Evolutionary conservation across 2,113 vertebrate genomes (phyloP).

Genomic region (Leptobrachium ailaonicum): DNA sequence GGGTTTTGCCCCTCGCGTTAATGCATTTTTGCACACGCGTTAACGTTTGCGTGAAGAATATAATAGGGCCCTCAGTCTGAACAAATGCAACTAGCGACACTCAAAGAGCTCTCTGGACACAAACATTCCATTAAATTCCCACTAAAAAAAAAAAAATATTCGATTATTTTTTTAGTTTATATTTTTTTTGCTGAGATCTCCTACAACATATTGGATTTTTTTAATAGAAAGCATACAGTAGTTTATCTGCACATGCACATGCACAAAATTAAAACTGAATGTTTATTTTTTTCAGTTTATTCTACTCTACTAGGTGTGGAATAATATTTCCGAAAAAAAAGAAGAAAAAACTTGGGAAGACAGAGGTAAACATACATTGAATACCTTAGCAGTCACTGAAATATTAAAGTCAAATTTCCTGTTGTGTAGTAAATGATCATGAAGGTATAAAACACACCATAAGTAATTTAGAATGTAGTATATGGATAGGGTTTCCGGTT

Average conservation of each 20-base stretch:
- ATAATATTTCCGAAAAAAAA: not conserved
- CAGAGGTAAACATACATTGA: not conserved
- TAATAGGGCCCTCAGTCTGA: too few species aligned
- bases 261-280: too few species aligned
- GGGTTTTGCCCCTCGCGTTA: too few species aligned
- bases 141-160: too few species aligned
- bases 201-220: constrained; percentile 18
- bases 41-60: too few species aligned
- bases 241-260: too few species aligned
- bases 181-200: constrained; percentile 1
- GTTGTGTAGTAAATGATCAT: constrained; percentile 20
- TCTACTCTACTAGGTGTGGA: too few species aligned
- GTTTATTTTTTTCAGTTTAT: too few species aligned
- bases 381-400: not conserved
- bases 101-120: too few species aligned
- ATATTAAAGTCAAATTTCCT: not conserved
- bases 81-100: too few species aligned
- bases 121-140: too few species aligned
- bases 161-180: constrained; percentile 29
- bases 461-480: constrained; percentile 44
- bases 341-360: not conserved
- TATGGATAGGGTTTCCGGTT: constrained; percentile 37
- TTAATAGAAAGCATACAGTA: not conserved
- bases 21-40: too few species aligned
- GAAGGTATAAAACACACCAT: constrained; percentile 17